Evolutionary conservation across 2,113 vertebrate species (phyloP).

Genomic region (Symphodus melops): DNA sequence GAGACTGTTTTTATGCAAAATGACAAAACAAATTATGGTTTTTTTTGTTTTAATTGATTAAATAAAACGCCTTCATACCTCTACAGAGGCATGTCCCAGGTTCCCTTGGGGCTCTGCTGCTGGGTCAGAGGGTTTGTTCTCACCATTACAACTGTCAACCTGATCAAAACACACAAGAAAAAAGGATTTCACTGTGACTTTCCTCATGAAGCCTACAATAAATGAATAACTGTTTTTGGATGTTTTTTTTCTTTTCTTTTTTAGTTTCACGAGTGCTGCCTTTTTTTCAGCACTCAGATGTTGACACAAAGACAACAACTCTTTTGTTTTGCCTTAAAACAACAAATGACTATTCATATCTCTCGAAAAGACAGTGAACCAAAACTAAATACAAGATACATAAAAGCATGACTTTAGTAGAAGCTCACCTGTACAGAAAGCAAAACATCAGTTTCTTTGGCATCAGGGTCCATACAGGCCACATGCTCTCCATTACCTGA

Average conservation of each 20-base stretch:
- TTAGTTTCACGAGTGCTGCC: no score
- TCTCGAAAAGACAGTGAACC: not conserved
- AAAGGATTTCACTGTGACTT: not conserved
- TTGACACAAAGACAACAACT: not conserved
- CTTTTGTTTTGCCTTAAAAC: no score
- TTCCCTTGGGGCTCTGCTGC: not conserved
- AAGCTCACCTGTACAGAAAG: constrained; percentile 14
- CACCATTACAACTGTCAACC: not conserved
- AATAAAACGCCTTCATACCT: not conserved
- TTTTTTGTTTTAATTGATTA: no score
- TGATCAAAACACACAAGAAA: not conserved
- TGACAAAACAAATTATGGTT: no score
- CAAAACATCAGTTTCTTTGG: not conserved
- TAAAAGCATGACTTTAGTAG: not conserved
- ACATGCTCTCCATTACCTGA: constrained; percentile 17
- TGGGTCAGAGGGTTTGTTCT: not conserved
- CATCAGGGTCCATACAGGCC: not conserved
- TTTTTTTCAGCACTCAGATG: no score
- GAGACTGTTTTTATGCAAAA: no score
- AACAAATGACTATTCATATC: not conserved
- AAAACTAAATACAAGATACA: not conserved
- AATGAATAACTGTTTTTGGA: not conserved
- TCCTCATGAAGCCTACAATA: not conserved
- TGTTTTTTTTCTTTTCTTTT: no score
- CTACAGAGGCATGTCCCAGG: not conserved